phyloP scores from a whole-genome alignment of 1,140 invertebrate genomes.

The Pseudomyrmex sp. region DNA sequence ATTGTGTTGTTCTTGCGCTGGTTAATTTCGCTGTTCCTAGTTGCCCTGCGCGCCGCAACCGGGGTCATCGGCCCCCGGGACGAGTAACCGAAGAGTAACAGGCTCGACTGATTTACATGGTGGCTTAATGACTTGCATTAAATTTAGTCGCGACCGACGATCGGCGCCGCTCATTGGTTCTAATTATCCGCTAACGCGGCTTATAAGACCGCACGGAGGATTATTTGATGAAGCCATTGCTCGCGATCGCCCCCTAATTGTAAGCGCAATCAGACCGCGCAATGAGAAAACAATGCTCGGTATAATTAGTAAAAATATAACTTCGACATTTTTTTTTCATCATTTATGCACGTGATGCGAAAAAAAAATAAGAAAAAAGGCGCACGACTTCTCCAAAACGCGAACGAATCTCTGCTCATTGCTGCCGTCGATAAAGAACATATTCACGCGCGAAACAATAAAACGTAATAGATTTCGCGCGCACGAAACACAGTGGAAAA shows the following conservation, averaged over 20 bases:
- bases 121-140: constrained; percentile 52
- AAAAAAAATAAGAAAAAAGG: background rate
- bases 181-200: constrained; percentile 51
- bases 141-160: constrained; percentile 48
- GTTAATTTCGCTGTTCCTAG: constrained; percentile 66
- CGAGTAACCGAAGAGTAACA: constrained; percentile 52
- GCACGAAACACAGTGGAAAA: constrained; percentile 42
- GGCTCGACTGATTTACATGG: constrained; percentile 59
- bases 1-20: constrained; percentile 68
- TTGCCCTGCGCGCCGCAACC: constrained; percentile 34
- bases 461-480: constrained; percentile 53
- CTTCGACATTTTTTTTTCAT: background rate
- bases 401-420: background rate
- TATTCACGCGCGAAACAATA: constrained; percentile 36
- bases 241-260: constrained; percentile 2
- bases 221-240: constrained; percentile 28
- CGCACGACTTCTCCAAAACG: background rate
- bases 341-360: background rate
- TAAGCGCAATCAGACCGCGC: background rate
- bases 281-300: background rate
- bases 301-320: background rate
- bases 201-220: constrained; percentile 1
- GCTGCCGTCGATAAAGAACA: constrained; percentile 4
- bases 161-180: constrained; percentile 54
- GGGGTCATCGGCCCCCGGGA: constrained; percentile 60